phyloP scores from a whole-genome alignment of 2,113 vertebrate genomes.

The Pachyramphus minor region DNA sequence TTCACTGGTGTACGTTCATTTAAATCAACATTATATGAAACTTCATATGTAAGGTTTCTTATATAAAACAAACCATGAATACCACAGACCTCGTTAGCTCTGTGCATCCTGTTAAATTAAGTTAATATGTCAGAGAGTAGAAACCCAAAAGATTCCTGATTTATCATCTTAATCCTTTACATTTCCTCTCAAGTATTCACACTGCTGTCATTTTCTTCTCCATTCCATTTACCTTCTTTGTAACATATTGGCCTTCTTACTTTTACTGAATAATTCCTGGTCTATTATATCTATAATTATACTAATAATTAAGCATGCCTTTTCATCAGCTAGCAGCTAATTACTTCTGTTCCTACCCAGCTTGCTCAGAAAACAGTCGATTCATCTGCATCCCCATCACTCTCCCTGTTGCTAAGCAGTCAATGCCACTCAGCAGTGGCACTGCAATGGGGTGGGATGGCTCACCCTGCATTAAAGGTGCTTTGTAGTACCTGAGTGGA shows the following conservation, averaged over 20 bases:
- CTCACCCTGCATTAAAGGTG: background rate
- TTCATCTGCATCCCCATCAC: slow-evolving; percentile 57
- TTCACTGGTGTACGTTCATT: background rate
- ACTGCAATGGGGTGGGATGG: background rate
- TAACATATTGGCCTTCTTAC: slow-evolving; percentile 42
- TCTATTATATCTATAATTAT: slow-evolving; percentile 64
- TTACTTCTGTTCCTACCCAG: slow-evolving; percentile 58
- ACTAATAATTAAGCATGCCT: slow-evolving; percentile 62
- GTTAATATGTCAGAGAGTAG: background rate
- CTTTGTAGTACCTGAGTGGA: background rate
- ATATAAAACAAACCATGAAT: slow-evolving; percentile 3
- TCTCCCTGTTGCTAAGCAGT: slow-evolving; percentile 48
- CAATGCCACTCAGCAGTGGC: background rate
- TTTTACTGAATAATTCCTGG: slow-evolving; percentile 60
- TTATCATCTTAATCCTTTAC: slow-evolving; percentile 37
- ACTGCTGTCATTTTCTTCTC: slow-evolving; percentile 6
- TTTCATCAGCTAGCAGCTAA: slow-evolving; percentile 66
- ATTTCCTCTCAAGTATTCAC: background rate
- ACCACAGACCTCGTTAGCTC: background rate
- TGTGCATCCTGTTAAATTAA: background rate
- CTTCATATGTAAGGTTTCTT: background rate
- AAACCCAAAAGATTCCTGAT: slow-evolving; percentile 22
- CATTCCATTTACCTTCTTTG: slow-evolving; percentile 32
- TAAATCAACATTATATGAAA: background rate
- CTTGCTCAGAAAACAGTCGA: slow-evolving; percentile 54